Evolutionary conservation across 2,888 invertebrate genomes (phyloP).

Genomic region (Spilarctia lutea): DNA sequence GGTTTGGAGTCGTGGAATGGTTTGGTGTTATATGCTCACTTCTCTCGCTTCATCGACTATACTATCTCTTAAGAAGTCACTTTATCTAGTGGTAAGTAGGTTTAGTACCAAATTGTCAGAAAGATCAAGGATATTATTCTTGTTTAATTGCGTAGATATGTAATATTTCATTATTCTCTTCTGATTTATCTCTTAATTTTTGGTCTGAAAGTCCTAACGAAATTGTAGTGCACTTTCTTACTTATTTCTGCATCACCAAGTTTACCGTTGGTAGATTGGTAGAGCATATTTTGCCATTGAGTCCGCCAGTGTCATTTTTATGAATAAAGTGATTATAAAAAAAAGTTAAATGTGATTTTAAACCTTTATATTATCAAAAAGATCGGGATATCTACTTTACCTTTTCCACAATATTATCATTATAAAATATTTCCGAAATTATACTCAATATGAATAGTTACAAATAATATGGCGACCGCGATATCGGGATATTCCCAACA

Average conservation of each 20-base stretch:
- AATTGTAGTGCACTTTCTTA: too few relatives aligned
- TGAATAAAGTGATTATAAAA: background rate
- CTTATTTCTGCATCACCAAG: too few relatives aligned
- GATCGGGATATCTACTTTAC: too few relatives aligned
- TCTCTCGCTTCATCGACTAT: background rate
- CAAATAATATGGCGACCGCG: background rate
- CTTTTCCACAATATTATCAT: background rate
- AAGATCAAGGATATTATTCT: background rate
- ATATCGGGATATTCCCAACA: background rate
- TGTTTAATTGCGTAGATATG: too few relatives aligned
- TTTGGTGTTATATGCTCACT: background rate
- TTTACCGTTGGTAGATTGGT: too few relatives aligned
- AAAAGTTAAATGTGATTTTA: too few relatives aligned
- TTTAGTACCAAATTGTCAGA: background rate
- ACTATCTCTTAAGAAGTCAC: background rate
- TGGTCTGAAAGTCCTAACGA: too few relatives aligned
- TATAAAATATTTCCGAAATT: background rate
- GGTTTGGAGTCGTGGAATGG: background rate
- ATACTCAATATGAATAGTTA: background rate
- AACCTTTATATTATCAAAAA: too few relatives aligned
- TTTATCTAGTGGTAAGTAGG: background rate
- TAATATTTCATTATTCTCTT: too few relatives aligned
- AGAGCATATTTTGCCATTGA: too few relatives aligned
- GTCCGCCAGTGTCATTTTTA: background rate
- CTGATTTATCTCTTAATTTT: too few relatives aligned